A percentile compares a stretch with the other conserved stretches of the same genome.
phyloP scores from a whole-genome alignment of 1,140 invertebrate genomes.

The Aricia agestis region DNA sequence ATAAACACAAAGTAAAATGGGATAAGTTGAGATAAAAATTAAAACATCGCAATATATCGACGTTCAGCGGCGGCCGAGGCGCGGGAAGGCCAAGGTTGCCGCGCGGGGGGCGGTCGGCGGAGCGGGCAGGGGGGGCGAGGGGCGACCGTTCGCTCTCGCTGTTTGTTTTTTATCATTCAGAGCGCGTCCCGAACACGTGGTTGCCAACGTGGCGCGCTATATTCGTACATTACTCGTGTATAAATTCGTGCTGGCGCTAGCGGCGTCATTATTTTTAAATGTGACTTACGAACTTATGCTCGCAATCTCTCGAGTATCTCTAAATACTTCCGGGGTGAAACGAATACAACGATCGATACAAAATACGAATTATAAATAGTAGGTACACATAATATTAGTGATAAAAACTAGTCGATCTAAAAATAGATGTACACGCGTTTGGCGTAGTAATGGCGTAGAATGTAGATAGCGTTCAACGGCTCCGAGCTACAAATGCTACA shows the following conservation, averaged over 20 bases:
- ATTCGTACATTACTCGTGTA: conserved; percentile 25
- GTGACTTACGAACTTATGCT: background rate
- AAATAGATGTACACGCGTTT: background rate
- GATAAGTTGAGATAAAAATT: conserved; percentile 10
- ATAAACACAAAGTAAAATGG: background rate
- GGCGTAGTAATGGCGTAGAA: background rate
- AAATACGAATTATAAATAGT: too few species aligned
- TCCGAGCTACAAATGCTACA: background rate
- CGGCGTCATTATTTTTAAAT: background rate
- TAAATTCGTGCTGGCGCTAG: conserved; percentile 15
- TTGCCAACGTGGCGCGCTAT: conserved; percentile 34
- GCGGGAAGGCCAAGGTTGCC: conserved; percentile 53
- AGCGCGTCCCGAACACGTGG: conserved; percentile 36
- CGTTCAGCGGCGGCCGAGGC: conserved; percentile 2
- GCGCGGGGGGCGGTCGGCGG: conserved; percentile 35
- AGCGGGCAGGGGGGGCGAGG: conserved; percentile 19
- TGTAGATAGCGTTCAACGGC: background rate
- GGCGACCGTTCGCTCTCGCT: conserved; percentile 28
- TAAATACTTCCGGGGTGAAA: too few species aligned
- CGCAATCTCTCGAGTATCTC: too few species aligned
- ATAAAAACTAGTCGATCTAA: background rate
- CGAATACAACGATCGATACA: too few species aligned
- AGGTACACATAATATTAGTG: background rate
- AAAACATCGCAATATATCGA: conserved; percentile 1
- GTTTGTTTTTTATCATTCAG: conserved; percentile 51